Conservation (phyloP, 2,797 vertebrate species). For the Clarias pachynema region DNA sequence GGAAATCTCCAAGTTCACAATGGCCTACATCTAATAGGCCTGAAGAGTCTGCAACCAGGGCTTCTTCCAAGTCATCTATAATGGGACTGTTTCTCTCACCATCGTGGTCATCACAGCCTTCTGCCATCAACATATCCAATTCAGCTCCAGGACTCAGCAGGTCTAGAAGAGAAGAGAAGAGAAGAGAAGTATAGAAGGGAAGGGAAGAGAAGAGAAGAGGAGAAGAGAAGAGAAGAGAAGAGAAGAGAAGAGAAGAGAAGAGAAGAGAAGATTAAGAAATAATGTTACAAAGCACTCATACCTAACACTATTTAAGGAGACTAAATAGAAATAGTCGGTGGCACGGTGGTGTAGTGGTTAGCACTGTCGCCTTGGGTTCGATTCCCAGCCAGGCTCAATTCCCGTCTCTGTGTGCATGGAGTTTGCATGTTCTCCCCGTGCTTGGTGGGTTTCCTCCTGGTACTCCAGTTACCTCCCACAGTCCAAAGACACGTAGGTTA, state of each 20-base stretch:
- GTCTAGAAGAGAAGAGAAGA: conserved; percentile 69
- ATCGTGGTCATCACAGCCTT: conserved; percentile 91
- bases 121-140: conserved; percentile 88
- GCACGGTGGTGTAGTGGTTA: too few species aligned
- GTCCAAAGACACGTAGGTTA: too few species aligned
- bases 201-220: background rate
- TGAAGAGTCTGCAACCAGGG: conserved; percentile 79
- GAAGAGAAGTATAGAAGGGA: background rate
- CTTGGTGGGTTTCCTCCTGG: too few species aligned
- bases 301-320: background rate
- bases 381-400: too few species aligned
- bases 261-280: background rate
- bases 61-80: conserved; percentile 92
- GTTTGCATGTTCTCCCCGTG: too few species aligned
- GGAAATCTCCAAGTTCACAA: conserved; percentile 82
- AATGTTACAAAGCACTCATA: background rate
- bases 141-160: conserved; percentile 93
- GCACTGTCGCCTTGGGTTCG: too few species aligned
- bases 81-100: conserved; percentile 83
- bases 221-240: background rate
- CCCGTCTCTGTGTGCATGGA: too few species aligned
- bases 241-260: background rate
- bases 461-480: too few species aligned
- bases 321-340: background rate
- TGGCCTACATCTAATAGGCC: conserved; percentile 78